Base-by-base conservation (phyloP, 1,140 invertebrate species). In the Drosophila ogumai region DNA sequence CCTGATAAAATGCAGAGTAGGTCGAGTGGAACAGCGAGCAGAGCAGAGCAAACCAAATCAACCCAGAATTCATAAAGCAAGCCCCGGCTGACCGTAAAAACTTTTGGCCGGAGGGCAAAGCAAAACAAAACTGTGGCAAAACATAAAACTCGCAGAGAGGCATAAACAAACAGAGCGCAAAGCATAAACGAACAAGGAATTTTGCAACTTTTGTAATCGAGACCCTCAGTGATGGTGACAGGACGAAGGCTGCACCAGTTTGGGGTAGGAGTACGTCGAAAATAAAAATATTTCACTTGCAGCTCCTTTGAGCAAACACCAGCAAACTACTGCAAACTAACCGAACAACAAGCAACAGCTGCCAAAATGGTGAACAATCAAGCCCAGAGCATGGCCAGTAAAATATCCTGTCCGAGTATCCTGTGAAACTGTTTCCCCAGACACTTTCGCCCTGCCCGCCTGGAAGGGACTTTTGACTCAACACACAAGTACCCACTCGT, bases 291-390 rank as follows among this genome's bases (percentile, higher is more conserved):
- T 67, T 69, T 69, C 52, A 67, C 59, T 56, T 57, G 73, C 64
- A 54, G 61, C 58, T 68, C 41, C 73, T 58, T 40, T 19, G 63
- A 55, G 47, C 61, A 76, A 76, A 76, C 69, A 63, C 34, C 71
- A 75, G 54, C 43, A 67, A 74, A 63, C 71, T 66, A 66, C 58
- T 34, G 46, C 60, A 66, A 76, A 67, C 74, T 43, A 75, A 49
- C 40, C 31, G 32, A 44, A 71, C 54, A 59, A 73, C 69, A 50
- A 59, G 56, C 74, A 77, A 77, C 73, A 77, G 74, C 74, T 77
- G 74, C 59, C 55, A 76, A 72, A 66, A 73, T 73, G 44, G 15
- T 46, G 57, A 73, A 73, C 36, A 72, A 72, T 73, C 69, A 59
- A 22, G 66, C 22, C 50, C 65, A 22, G 68, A 69, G 40, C 36